Conservation (phyloP, 2,797 vertebrate species). For the Sebastes trivittatus region DNA sequence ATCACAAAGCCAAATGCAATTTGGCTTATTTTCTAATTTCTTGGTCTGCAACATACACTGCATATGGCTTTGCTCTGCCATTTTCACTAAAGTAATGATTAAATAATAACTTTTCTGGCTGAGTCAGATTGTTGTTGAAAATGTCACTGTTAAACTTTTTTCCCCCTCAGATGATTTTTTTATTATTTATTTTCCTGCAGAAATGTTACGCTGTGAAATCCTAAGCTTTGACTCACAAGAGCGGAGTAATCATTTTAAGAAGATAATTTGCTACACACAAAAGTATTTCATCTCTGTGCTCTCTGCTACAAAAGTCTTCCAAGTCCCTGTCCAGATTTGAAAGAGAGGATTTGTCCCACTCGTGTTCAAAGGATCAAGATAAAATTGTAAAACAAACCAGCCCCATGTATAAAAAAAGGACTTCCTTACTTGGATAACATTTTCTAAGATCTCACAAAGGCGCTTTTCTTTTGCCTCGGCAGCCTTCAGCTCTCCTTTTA, state of each 20-base stretch:
- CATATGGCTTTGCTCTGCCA: constrained; percentile 38
- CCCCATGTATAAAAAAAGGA: constrained; percentile 35
- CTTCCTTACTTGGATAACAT: constrained; percentile 62
- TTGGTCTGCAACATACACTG: constrained; percentile 44
- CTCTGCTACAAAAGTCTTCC: constrained; percentile 33
- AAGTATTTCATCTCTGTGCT: constrained; percentile 51
- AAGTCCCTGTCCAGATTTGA: constrained; percentile 59
- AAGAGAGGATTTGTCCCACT: constrained; percentile 67
- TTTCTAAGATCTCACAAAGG: constrained; percentile 54
- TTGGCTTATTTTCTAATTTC: constrained; percentile 65
- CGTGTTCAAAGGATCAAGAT: constrained; percentile 63
- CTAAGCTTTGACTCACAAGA: constrained; percentile 25
- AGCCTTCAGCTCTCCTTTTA: constrained; percentile 61
- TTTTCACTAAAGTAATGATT: constrained; percentile 49
- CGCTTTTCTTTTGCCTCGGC: constrained; percentile 46
- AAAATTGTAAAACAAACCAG: constrained; percentile 58
- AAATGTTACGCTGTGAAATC: constrained; percentile 31
- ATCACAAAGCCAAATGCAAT: constrained; percentile 63
- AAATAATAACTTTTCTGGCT: constrained; percentile 46
- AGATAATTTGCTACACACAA: constrained; percentile 44
- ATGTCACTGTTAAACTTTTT: constrained; percentile 45
- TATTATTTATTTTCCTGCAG: constrained; percentile 14
- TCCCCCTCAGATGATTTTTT: neutral
- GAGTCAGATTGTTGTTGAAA: constrained; percentile 46
- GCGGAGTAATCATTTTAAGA: constrained; percentile 57